Conservation (phyloP, 2,113 vertebrate species). For the Nestor notabilis region DNA sequence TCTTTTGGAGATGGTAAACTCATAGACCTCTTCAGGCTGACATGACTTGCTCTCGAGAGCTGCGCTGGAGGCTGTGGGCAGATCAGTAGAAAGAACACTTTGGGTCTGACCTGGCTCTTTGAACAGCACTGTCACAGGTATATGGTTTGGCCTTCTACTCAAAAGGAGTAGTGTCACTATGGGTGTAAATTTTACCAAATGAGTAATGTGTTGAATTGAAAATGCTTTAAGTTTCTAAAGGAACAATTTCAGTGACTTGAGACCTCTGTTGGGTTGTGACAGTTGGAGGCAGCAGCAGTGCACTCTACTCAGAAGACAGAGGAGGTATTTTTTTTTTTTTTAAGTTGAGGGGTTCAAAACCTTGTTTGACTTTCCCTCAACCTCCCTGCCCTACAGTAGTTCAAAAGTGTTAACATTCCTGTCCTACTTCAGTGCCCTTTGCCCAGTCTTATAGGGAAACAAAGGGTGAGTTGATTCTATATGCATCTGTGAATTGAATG, state of each 20-base stretch:
- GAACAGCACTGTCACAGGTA: not conserved
- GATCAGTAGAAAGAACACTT: not conserved
- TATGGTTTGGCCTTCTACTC: not conserved
- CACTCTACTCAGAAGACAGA: not conserved
- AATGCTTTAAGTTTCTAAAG: not conserved
- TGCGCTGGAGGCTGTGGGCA: not conserved
- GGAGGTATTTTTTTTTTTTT: not conserved
- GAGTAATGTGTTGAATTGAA: not conserved
- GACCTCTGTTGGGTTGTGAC: not conserved
- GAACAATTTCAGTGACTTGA: not conserved
- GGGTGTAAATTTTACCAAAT: not conserved
- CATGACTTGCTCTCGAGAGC: not conserved
- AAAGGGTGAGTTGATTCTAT: not conserved
- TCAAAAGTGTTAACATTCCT: not conserved
- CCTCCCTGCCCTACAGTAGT: not conserved
- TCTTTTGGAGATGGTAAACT: not conserved
- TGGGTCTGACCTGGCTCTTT: not conserved
- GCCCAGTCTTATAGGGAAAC: not conserved
- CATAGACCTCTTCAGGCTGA: not conserved
- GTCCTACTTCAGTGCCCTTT: not conserved
- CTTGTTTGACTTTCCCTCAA: not conserved
- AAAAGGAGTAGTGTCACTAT: not conserved
- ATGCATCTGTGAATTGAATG: not conserved
- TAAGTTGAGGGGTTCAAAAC: not conserved
- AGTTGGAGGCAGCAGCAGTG: not conserved